These are phyloP conservation scores for Petrolisthes manimaculis DNA, from an alignment of 2,888 invertebrate species.

Conservation along the genomic window DNA sequence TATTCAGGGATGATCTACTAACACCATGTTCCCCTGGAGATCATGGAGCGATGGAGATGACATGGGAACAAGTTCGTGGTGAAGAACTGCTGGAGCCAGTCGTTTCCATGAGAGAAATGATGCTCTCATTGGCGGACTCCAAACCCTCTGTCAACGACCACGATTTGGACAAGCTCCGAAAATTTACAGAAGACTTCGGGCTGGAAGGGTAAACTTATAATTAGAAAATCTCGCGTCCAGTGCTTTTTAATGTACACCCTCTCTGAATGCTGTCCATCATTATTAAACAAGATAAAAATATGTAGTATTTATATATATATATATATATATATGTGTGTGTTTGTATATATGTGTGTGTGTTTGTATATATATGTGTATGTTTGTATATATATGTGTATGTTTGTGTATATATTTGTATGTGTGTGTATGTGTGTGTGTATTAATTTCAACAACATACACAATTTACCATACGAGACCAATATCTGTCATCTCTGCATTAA, in stretches of 20 bases:
- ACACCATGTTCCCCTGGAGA: conserved; percentile 98
- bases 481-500: too few relatives aligned
- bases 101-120: conserved; percentile 94
- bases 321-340: too few relatives aligned
- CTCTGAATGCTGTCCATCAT: not conserved
- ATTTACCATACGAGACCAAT: too few relatives aligned
- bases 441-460: too few relatives aligned
- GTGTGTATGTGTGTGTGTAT: too few relatives aligned
- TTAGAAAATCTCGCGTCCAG: not conserved
- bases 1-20: conserved; percentile 88
- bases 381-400: too few relatives aligned
- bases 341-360: too few relatives aligned
- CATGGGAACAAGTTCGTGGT: conserved; percentile 95
- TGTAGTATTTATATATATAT: too few relatives aligned
- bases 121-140: conserved; percentile 89
- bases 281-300: too few relatives aligned
- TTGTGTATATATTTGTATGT: too few relatives aligned
- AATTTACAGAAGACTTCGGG: conserved; percentile 98
- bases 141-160: conserved; percentile 98
- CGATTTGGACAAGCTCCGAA: conserved; percentile 90
- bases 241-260: not conserved
- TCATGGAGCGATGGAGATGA: conserved; percentile 94
- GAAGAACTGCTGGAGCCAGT: conserved; percentile 96
- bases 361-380: too few relatives aligned
- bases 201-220: conserved; percentile 85